Conservation (phyloP, 2,113 vertebrate species). For the Xerus inauris region DNA sequence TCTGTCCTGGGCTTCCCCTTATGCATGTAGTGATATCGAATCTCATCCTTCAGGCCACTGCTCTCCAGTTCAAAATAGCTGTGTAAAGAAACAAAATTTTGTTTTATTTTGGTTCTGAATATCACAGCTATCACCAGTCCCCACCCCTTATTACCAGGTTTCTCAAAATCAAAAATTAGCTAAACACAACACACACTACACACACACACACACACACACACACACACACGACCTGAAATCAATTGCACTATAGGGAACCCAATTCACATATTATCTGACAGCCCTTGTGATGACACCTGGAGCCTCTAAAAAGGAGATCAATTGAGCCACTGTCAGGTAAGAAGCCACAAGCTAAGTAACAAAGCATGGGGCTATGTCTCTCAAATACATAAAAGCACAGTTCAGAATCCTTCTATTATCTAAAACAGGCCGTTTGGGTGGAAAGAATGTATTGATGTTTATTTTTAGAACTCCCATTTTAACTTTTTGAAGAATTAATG, state of each 20-base stretch:
- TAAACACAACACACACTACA: not conserved
- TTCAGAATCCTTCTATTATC: not conserved
- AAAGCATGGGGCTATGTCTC: not conserved
- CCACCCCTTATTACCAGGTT: not conserved
- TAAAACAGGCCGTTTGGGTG: not conserved
- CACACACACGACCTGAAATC: slow-evolving; percentile 27
- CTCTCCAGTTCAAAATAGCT: slow-evolving; percentile 98
- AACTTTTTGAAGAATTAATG: slow-evolving; percentile 60
- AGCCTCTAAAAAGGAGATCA: not conserved
- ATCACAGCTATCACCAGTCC: not conserved
- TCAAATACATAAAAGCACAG: not conserved
- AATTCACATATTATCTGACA: not conserved
- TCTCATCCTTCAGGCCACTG: slow-evolving; percentile 95
- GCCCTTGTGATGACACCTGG: not conserved
- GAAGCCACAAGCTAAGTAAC: slow-evolving; percentile 36
- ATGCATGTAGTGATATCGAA: slow-evolving; percentile 94
- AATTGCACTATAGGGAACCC: not conserved
- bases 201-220: no score
- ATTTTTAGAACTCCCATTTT: slow-evolving; percentile 42
- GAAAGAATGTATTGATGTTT: slow-evolving; percentile 39
- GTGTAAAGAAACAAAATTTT: slow-evolving; percentile 68
- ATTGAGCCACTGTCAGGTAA: not conserved
- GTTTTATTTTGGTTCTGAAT: not conserved
- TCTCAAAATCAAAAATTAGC: slow-evolving; percentile 42
- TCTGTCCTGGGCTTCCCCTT: slow-evolving; percentile 92